Evolutionary conservation across 2,113 vertebrate species (phyloP).

Genomic region (Anthoscopus minutus): DNA sequence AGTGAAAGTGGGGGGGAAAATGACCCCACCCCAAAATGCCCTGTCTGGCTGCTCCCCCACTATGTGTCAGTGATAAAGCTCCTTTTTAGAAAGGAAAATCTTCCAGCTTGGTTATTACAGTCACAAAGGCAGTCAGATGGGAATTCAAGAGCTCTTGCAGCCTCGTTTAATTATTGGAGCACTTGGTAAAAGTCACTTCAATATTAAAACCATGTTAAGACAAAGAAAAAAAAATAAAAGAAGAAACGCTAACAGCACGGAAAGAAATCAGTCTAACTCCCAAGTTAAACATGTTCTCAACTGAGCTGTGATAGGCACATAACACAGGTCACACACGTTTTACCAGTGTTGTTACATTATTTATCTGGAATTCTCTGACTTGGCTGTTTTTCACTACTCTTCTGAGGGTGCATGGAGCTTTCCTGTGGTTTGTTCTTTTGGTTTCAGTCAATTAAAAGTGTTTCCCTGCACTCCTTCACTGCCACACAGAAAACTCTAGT

Average conservation of each 20-base stretch:
- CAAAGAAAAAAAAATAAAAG: background rate
- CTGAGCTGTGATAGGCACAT: background rate
- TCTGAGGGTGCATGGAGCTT: background rate
- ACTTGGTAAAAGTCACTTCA: background rate
- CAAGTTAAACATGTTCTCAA: background rate
- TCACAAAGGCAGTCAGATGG: background rate
- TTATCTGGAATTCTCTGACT: background rate
- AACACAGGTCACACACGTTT: background rate
- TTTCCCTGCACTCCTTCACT: background rate
- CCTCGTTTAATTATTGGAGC: background rate
- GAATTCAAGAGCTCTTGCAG: background rate
- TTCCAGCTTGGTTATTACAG: background rate
- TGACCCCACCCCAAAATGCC: background rate
- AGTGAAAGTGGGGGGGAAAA: background rate
- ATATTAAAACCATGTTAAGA: slow-evolving; percentile 7
- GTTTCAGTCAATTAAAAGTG: background rate
- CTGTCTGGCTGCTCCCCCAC: background rate
- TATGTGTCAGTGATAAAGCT: background rate
- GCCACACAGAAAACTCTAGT: background rate
- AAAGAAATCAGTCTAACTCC: background rate
- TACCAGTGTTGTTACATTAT: background rate
- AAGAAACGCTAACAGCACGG: background rate
- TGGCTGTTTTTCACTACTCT: background rate
- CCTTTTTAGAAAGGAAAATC: background rate
- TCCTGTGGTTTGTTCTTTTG: background rate